Evolutionary conservation across 2,888 invertebrate species (phyloP), one percentile per base, ranked within the genome.

Genomic region (Tipula vernalis): DNA sequence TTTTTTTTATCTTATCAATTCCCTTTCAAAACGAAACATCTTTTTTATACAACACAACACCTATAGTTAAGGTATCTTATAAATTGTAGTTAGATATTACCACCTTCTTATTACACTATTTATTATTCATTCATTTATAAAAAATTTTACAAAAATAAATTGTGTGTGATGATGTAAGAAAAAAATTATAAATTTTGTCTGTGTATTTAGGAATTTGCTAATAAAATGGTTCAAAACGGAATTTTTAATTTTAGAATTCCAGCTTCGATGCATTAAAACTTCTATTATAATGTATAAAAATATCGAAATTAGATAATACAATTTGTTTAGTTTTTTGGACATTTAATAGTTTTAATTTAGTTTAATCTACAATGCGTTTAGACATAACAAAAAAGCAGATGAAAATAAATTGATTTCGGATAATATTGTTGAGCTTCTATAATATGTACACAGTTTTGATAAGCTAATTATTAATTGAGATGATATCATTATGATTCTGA

Each of bases 101-200:
- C 71, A 71, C 71, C 71, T 71, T 71, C 71, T 71, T 71, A 71
- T 71, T 13, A 18, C 8, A 71, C 28, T 28, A 71, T 57, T 57
- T 57, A 57, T 71, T 71, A 71, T 71, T 71, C 71, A 71, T 71
- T 71, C 71, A 71, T 71, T 71, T 71, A 71, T 8, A 3, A 71
- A 71, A 51, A 15, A 51, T 12, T 28, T 2, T 28, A 71, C 71
- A 71, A 71, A 28, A 71, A 28, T 28, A 71, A 28, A 28, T 28
- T 71, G 71, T 71, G 71, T 71, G 71, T 71, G 71, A 71, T 71
- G 71, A 71, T 71, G 71, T 71, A 71, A 71, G 71, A 71, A 71
- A 57, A 57, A 51, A n/a, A 51, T 51, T 51, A n/a, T 28, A 71
- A 28, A 71, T 28, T 71, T 71, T 71, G 71, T 71, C 71, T 71